Evolutionary conservation across 2,797 vertebrate species (phyloP), one percentile per base, ranked within the genome.

Genomic region (Anguilla pacifica): DNA sequence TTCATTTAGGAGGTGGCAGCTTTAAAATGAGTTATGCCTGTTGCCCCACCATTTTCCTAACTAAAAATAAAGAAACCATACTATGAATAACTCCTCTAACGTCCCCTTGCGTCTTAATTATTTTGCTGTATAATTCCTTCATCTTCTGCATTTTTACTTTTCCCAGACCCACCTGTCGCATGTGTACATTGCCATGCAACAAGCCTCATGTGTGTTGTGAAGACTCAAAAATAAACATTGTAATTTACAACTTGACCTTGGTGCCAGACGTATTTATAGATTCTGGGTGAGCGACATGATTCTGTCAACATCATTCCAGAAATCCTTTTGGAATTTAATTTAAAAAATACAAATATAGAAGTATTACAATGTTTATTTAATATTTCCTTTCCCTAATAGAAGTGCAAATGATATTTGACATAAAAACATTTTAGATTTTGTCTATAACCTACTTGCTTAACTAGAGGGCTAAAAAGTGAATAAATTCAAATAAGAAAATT

Each of bases 1-100:
- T 86, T 86, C 2, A 83, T 91, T 91, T 87, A 91, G 86, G 9
- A 87, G 89, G 28, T 85, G 82, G 46, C 9, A 87, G 53, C 84
- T 89, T 70, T 82, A 43, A 46, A 79, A 22, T 77, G 86, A 79
- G 89, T n/a, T n/a, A 39, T 85, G 88, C 84, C 88, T 90, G 89
- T 86, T 86, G 86, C 89, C 61, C 57, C 1, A 0, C 85, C 39
- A 85, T 43, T 46, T 79, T 64, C 7, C 61, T 39, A 74, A 31
- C 49, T 86, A 86, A 39, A 79, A 84, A 11, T 67, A 61, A 90
- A 88, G 84, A 90, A 87, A 90, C 86, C 85, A 86, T 67, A 85
- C 84, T 85, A 35, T 82, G 57, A 79, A 35, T 83, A 59, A 90
- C 46, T 79, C 49, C 31, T 39, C 51, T 49, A 61, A 88, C 74